These are phyloP conservation scores for Cephalopterus ornatus DNA, from an alignment of 2,113 vertebrate genomes.

Conservation along the genomic window DNA sequence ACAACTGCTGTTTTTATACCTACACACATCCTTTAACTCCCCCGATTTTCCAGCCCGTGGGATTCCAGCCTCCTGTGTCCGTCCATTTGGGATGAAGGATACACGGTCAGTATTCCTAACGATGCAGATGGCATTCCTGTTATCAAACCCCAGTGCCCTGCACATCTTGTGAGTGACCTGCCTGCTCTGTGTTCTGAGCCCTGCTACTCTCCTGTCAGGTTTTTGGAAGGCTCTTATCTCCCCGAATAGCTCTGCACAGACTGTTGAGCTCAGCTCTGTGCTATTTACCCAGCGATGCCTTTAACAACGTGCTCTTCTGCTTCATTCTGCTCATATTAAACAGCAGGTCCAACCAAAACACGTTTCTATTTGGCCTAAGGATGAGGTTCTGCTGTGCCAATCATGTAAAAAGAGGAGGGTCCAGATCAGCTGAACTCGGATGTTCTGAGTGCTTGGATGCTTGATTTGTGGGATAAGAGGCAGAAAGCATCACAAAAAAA, in stretches of 20 bases:
- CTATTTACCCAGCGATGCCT: neutral
- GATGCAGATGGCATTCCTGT: neutral
- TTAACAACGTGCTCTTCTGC: neutral
- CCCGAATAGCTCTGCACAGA: neutral
- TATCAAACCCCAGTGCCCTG: neutral
- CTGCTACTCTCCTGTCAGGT: neutral
- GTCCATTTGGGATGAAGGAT: neutral
- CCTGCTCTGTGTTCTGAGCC: neutral
- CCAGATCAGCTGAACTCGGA: neutral
- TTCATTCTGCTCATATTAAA: neutral
- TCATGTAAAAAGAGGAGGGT: neutral
- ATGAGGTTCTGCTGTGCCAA: neutral
- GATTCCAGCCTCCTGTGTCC: neutral
- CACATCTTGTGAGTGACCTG: neutral
- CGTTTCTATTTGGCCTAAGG: neutral
- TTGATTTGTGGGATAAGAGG: neutral
- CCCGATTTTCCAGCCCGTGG: rapidly evolving
- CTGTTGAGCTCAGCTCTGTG: neutral
- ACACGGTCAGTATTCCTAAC: rapidly evolving
- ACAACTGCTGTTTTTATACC: neutral
- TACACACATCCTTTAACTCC: rapidly evolving
- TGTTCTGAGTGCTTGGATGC: neutral
- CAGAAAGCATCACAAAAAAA: neutral
- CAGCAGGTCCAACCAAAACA: neutral
- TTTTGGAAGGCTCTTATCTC: neutral